Evolutionary conservation across 2,888 invertebrate genomes (phyloP).

Genomic region (Laspeyria flexula): DNA sequence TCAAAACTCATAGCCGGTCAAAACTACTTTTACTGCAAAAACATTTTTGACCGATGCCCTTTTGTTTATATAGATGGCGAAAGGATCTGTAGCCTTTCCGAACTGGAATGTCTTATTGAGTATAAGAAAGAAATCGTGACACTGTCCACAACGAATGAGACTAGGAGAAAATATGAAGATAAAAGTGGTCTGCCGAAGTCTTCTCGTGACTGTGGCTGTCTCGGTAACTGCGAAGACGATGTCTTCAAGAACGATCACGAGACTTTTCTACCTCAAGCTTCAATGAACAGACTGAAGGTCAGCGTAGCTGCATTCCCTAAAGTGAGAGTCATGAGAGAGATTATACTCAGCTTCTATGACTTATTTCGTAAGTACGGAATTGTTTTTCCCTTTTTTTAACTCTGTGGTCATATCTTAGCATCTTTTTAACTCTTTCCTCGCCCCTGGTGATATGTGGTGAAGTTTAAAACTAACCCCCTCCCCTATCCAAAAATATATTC

Average conservation of each 20-base stretch:
- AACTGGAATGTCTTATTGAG: conserved; percentile 66
- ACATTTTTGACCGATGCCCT: too few species aligned
- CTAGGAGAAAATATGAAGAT: conserved; percentile 46
- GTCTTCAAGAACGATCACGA: conserved; percentile 68
- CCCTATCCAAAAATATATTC: too few species aligned
- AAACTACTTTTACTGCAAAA: too few species aligned
- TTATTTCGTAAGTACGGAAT: conserved; percentile 89
- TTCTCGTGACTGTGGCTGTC: conserved; percentile 68
- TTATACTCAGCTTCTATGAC: conserved; percentile 90
- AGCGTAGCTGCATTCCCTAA: conserved; percentile 89
- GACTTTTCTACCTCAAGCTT: conserved; percentile 48
- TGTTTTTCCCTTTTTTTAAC: not conserved
- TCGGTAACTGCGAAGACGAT: conserved; percentile 70
- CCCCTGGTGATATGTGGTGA: too few species aligned
- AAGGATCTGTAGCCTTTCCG: conserved; percentile 65
- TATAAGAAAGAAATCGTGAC: conserved; percentile 67
- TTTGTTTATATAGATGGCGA: conserved; percentile 72
- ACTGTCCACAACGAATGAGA: conserved; percentile 57
- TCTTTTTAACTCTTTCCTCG: too few species aligned
- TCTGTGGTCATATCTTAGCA: too few species aligned
- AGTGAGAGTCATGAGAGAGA: conserved; percentile 88
- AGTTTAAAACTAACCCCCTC: too few species aligned
- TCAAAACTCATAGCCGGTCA: too few species aligned
- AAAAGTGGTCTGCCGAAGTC: conserved; percentile 56
- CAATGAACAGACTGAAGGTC: conserved; percentile 61